Evolutionary conservation across 1,140 invertebrate genomes (phyloP).

Genomic region (Leptinotarsa lineolata): DNA sequence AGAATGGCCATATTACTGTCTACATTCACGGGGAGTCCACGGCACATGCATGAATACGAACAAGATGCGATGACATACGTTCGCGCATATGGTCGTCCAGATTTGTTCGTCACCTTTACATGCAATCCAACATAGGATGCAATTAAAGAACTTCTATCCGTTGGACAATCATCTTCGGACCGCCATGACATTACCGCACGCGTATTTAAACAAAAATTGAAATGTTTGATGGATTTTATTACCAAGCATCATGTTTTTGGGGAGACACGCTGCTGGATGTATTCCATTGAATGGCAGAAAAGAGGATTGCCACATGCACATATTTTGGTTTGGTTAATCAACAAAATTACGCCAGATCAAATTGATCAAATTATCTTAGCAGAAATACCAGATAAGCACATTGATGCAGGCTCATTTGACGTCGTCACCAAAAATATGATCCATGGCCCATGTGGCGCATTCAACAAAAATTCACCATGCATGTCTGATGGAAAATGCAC

Average conservation of each 20-base stretch:
- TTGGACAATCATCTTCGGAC: too few species aligned
- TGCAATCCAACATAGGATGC: too few species aligned
- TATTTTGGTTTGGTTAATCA: conserved; percentile 57
- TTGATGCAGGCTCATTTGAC: conserved; percentile 56
- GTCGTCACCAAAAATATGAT: conserved; percentile 59
- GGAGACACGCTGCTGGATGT: conserved; percentile 53
- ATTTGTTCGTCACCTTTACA: conserved; percentile 58
- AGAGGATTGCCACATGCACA: conserved; percentile 57
- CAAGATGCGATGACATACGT: conserved; percentile 57
- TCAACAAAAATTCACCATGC: conserved; percentile 59
- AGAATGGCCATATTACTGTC: too few species aligned
- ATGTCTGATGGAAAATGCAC: conserved; percentile 58
- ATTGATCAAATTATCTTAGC: conserved; percentile 61
- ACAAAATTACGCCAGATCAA: conserved; percentile 52
- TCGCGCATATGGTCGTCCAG: conserved; percentile 52
- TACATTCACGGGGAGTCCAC: too few species aligned
- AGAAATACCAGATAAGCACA: conserved; percentile 60
- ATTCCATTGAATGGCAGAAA: conserved; percentile 60
- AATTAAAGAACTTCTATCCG: too few species aligned
- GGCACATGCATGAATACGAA: conserved; percentile 56
- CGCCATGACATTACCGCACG: conserved; percentile 53
- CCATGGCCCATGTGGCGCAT: conserved; percentile 60
- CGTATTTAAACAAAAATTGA: conserved; percentile 52
- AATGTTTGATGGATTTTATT: conserved; percentile 44
- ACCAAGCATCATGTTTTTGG: conserved; percentile 49